phyloP scores from a whole-genome alignment of 2,888 invertebrate species.

The Tubiluchus corallicola region DNA sequence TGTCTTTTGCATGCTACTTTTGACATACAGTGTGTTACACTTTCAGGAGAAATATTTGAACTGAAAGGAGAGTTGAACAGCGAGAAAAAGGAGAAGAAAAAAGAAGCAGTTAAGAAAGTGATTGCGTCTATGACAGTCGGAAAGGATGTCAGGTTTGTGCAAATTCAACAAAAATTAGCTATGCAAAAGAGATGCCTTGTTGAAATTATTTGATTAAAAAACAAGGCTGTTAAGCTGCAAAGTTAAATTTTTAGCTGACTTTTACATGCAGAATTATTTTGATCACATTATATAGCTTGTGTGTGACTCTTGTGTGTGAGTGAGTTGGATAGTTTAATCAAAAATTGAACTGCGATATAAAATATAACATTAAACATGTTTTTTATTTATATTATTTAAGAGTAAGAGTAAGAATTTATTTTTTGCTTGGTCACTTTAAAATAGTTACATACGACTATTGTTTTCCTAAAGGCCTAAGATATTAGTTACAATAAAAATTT shows the following conservation, averaged over 20 bases:
- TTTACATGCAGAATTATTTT: background rate
- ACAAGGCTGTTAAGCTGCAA: background rate
- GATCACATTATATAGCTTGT: background rate
- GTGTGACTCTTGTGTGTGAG: background rate
- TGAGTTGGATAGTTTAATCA: no score
- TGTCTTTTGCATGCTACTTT: background rate
- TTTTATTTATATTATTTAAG: no score
- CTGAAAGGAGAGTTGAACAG: constrained; percentile 94
- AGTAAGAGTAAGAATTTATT: no score
- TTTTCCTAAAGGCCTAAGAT: no score
- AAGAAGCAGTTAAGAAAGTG: constrained; percentile 98
- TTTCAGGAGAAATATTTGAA: constrained; percentile 81
- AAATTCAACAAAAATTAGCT: background rate
- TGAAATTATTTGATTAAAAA: background rate
- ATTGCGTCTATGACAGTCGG: constrained; percentile 99
- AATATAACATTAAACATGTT: no score
- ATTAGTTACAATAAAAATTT: no score
- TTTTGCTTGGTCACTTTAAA: no score
- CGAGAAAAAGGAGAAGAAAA: constrained; percentile 98
- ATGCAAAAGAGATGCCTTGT: background rate
- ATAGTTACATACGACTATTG: no score
- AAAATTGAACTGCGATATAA: no score
- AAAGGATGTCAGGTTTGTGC: constrained; percentile 60
- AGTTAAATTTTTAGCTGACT: background rate
- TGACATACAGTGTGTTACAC: constrained; percentile 1